Evolutionary conservation across 1,140 invertebrate genomes (phyloP).

Genomic region (Helicoverpa armigera): DNA sequence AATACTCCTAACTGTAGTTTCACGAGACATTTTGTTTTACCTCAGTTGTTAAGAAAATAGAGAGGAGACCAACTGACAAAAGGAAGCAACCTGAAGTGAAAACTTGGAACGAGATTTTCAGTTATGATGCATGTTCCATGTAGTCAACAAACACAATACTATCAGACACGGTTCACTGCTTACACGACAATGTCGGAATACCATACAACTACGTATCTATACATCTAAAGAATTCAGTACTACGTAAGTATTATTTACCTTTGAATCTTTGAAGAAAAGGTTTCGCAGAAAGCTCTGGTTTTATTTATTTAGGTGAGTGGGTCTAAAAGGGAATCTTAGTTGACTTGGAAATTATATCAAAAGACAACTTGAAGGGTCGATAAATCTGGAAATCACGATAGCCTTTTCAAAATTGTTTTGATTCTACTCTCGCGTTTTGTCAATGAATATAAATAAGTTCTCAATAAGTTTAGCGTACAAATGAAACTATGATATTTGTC

Average conservation of each 20-base stretch:
- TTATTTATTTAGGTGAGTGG: slow-evolving; percentile 35
- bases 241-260: neutral
- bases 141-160: slow-evolving; percentile 25
- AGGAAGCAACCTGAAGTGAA: neutral
- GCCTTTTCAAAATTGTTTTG: neutral
- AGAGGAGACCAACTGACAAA: neutral
- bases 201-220: neutral
- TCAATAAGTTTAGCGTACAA: no score
- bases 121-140: slow-evolving; percentile 11
- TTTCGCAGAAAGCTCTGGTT: slow-evolving; percentile 23
- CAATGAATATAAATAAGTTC: no score
- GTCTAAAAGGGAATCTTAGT: slow-evolving; percentile 20
- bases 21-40: neutral
- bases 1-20: neutral
- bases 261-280: neutral
- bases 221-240: slow-evolving; percentile 2
- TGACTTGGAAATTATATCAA: slow-evolving; percentile 12
- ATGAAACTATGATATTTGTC: no score
- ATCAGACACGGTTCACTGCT: slow-evolving; percentile 6
- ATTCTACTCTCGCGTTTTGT: no score
- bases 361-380: slow-evolving; percentile 12
- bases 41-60: neutral
- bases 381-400: slow-evolving; percentile 12
- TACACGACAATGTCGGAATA: neutral
- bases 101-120: slow-evolving; percentile 15